Conservation (phyloP, 2,797 vertebrate genomes). For the Enteromius unitaeniatus region DNA sequence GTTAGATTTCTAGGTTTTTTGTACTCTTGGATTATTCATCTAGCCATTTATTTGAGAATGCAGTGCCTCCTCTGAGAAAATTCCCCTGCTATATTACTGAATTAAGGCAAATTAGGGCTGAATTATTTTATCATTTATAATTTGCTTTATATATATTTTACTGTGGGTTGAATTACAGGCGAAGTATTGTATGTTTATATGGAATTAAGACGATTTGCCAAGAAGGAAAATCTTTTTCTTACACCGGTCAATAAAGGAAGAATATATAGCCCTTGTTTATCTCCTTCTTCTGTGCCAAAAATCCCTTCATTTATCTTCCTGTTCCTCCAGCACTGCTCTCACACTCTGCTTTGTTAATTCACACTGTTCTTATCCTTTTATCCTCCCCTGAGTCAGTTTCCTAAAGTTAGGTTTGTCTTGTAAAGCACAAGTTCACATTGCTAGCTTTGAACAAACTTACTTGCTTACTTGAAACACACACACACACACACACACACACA, state of each 20-base stretch:
- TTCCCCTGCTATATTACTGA: neutral
- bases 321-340: neutral
- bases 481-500: too few relatives aligned
- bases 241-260: neutral
- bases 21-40: neutral
- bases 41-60: neutral
- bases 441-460: neutral
- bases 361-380: neutral
- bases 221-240: neutral
- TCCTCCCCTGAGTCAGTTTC: neutral
- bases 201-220: neutral
- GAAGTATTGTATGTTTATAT: neutral
- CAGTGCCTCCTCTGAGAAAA: neutral
- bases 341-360: neutral
- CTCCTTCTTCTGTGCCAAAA: neutral
- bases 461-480: too few relatives aligned
- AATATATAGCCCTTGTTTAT: neutral
- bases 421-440: neutral
- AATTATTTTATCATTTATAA: neutral
- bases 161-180: neutral
- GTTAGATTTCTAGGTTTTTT: neutral
- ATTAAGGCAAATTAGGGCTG: neutral
- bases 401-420: neutral
- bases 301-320: slow-evolving; percentile 40
- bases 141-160: neutral